Conservation (phyloP, 2,888 invertebrate species). For the Drosophila robusta region DNA sequence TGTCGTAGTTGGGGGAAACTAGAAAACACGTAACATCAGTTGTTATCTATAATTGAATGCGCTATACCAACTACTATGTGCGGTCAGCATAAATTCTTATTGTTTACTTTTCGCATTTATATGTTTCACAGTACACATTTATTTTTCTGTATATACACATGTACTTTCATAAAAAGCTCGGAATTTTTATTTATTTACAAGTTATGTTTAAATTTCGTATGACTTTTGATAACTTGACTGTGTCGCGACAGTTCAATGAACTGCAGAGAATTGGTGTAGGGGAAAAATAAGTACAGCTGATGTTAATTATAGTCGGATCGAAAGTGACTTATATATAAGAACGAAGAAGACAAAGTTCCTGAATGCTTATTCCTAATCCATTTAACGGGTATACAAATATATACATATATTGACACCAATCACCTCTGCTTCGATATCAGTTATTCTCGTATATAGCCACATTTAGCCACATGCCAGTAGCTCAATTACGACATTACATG, state of each 20-base stretch:
- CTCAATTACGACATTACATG: slow-evolving; percentile 48
- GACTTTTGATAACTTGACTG: slow-evolving; percentile 23
- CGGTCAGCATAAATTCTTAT: slow-evolving; percentile 38
- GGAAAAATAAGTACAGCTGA: slow-evolving; percentile 1
- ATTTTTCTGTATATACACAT: background rate
- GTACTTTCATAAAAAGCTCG: background rate
- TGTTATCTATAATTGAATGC: slow-evolving; percentile 38
- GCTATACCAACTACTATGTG: slow-evolving; percentile 12
- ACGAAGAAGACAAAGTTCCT: background rate
- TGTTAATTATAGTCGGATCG: background rate
- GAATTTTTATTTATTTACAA: slow-evolving; percentile 19
- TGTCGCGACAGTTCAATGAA: slow-evolving; percentile 24
- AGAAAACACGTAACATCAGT: slow-evolving; percentile 57
- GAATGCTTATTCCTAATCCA: background rate
- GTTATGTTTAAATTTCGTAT: slow-evolving; percentile 15
- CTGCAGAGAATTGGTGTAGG: background rate
- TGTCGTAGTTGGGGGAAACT: slow-evolving; percentile 44
- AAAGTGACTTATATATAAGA: background rate
- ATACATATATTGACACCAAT: background rate
- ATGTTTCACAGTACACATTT: background rate
- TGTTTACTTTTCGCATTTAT: slow-evolving; percentile 20
- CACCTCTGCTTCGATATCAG: background rate
- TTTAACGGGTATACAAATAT: background rate
- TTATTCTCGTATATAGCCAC: background rate
- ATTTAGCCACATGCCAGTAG: background rate